These are phyloP conservation scores for Poecilia wingei DNA, from an alignment of 2,797 vertebrate genomes.

Conservation along the genomic window DNA sequence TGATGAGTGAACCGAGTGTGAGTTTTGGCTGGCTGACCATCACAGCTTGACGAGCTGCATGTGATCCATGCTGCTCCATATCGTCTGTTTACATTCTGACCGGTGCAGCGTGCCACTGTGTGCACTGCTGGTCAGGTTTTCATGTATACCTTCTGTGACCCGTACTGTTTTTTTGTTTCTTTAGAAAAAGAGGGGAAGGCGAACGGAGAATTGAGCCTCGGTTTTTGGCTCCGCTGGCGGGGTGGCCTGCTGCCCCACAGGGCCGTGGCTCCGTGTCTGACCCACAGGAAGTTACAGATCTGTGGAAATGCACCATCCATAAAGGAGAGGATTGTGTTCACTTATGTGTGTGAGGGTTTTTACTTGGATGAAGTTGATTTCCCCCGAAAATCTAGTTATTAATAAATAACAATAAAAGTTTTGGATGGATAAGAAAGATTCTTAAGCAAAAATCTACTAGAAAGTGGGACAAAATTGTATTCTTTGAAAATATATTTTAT, in stretches of 20 bases:
- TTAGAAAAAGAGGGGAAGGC: slow-evolving; percentile 25
- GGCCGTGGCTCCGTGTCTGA: slow-evolving; percentile 42
- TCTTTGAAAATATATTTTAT: background rate
- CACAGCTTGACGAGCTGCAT: slow-evolving; percentile 64
- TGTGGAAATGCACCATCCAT: slow-evolving; percentile 44
- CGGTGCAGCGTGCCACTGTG: slow-evolving; percentile 24
- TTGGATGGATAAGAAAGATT: slow-evolving; percentile 7
- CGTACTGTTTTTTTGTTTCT: slow-evolving; percentile 19
- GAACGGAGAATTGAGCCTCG: slow-evolving; percentile 22
- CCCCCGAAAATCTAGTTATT: slow-evolving; percentile 41
- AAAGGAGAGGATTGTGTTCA: slow-evolving; percentile 1
- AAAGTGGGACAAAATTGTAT: background rate
- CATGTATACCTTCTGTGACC: slow-evolving; percentile 39
- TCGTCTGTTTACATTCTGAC: slow-evolving; percentile 62
- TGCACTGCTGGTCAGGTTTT: slow-evolving; percentile 27
- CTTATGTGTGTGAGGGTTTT: slow-evolving; percentile 19
- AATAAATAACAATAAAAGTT: slow-evolving; percentile 29
- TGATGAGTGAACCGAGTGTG: slow-evolving; percentile 44
- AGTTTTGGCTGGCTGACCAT: slow-evolving; percentile 58
- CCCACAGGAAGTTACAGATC: slow-evolving; percentile 56
- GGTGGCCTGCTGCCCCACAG: slow-evolving; percentile 46
- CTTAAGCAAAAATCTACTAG: background rate
- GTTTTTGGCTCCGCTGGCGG: slow-evolving; percentile 25
- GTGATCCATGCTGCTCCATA: slow-evolving; percentile 70
- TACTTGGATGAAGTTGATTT: slow-evolving; percentile 40